Evolutionary conservation across 92 coral and sea anemone species (phyloP).

Genomic region (Epizoanthus ramosus): DNA sequence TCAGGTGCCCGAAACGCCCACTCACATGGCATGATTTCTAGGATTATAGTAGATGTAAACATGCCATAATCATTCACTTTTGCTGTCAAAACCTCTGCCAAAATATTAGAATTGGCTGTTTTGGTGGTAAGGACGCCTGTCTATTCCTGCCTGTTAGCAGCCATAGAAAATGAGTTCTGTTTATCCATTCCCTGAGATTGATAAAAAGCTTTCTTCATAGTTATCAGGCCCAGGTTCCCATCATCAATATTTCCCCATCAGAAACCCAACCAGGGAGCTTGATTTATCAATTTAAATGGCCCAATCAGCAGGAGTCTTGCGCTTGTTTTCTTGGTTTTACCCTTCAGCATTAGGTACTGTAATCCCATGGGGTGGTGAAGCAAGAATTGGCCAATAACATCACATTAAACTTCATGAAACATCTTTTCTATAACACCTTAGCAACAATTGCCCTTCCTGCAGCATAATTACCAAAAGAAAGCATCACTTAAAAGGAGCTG

Average conservation of each 20-base stretch:
- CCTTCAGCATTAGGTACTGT: constrained; percentile 18
- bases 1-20: constrained; percentile 18
- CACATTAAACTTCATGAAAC: constrained; percentile 28
- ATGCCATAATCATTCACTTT: background rate
- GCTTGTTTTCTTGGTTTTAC: background rate
- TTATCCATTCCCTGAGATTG: background rate
- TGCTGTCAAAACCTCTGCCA: background rate
- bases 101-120: background rate
- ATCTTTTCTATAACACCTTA: constrained; percentile 29
- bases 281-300: constrained; percentile 16
- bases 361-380: constrained; percentile 36
- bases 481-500: constrained; percentile 30
- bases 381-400: constrained; percentile 39
- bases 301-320: background rate
- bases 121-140: background rate
- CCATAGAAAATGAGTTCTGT: background rate
- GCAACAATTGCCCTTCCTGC: constrained; percentile 43
- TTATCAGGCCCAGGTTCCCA: background rate
- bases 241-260: background rate
- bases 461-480: constrained; percentile 22
- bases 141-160: background rate
- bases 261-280: background rate
- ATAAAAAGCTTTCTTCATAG: background rate
- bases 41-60: constrained; percentile 10
- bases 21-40: constrained; percentile 11